Evolutionary conservation across 2,113 vertebrate species (phyloP).

Genomic region (Hypanus sabinus): DNA sequence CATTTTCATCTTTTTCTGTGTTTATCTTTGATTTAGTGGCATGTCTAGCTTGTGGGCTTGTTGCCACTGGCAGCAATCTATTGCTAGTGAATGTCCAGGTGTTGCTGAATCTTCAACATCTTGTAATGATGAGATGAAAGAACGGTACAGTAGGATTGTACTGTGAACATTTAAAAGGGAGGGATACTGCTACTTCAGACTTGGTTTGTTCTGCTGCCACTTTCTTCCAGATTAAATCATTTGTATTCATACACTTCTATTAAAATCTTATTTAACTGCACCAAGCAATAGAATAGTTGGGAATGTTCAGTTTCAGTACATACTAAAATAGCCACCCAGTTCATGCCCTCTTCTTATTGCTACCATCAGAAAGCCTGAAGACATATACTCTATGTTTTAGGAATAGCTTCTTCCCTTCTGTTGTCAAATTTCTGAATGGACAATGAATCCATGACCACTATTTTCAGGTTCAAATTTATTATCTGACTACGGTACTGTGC

Average conservation of each 20-base stretch:
- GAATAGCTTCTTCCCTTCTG: no score
- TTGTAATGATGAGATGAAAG: neutral
- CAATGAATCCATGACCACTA: no score
- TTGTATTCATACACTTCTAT: neutral
- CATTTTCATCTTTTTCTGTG: no score
- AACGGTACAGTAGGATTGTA: no score
- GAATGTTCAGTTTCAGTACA: neutral
- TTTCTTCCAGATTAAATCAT: neutral
- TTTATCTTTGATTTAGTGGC: no score
- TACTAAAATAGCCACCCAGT: neutral
- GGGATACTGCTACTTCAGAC: neutral
- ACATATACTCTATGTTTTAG: no score
- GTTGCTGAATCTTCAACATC: neutral
- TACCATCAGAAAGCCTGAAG: no score
- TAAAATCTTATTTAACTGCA: neutral
- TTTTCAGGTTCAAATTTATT: no score
- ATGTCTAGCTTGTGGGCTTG: no score
- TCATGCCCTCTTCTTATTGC: no score
- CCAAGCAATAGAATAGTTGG: neutral
- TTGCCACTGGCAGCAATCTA: neutral
- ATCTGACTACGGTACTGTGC: no score
- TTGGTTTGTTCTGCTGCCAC: neutral
- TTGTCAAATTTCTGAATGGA: no score
- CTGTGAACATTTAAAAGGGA: neutral
- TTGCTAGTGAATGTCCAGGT: neutral